A percentile compares a stretch with the other conserved stretches of the same genome.
Conservation (phyloP, 2,888 invertebrate genomes). For the Brassicogethes aeneus region DNA sequence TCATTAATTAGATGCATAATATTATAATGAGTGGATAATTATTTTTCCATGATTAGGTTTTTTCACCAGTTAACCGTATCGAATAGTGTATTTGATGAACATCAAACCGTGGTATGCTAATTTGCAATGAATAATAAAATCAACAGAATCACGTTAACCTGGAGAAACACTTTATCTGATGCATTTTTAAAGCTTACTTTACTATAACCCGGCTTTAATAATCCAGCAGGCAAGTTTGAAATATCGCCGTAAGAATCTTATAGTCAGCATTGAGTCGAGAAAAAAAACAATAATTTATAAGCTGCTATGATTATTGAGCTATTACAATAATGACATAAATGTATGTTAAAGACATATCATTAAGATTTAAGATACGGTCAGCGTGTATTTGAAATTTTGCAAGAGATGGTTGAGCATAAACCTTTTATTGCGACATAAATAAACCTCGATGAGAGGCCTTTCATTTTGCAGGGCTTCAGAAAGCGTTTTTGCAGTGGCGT, state of each 20-base stretch:
- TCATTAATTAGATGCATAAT: no score
- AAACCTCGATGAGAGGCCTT: conserved; percentile 11
- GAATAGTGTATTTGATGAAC: background rate
- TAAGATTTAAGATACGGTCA: conserved; percentile 19
- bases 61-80: background rate
- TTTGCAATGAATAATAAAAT: background rate
- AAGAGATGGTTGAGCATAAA: conserved; percentile 12
- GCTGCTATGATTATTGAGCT: conserved; percentile 17
- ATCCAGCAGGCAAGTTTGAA: background rate
- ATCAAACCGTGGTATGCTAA: background rate
- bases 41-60: conserved; percentile 1
- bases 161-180: conserved; percentile 7
- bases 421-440: conserved; percentile 16
- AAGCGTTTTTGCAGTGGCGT: conserved; percentile 4
- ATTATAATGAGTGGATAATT: no score
- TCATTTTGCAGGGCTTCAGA: conserved; percentile 7
- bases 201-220: conserved; percentile 3
- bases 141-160: background rate
- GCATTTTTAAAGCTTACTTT: conserved; percentile 4
- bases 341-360: conserved; percentile 17
- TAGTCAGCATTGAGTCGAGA: background rate
- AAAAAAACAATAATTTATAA: conserved; percentile 10
- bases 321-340: conserved; percentile 19
- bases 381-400: conserved; percentile 11
- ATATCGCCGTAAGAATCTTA: background rate